A percentile compares a stretch with the other conserved stretches of the same genome.
phyloP scores from a whole-genome alignment of 2,797 vertebrate genomes.

The Pangasius macronema region DNA sequence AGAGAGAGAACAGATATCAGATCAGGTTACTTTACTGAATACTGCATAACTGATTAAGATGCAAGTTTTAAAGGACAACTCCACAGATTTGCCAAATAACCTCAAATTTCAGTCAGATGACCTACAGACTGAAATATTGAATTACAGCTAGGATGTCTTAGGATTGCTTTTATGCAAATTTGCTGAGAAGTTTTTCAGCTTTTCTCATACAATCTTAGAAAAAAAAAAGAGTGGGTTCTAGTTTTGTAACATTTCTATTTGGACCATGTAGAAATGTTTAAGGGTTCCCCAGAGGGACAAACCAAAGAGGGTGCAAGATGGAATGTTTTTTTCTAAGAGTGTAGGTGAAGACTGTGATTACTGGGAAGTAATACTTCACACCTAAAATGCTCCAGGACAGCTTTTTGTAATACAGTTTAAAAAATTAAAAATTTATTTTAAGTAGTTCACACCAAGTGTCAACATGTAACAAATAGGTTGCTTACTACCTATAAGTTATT shows the following conservation, averaged over 20 bases:
- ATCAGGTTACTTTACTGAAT: neutral
- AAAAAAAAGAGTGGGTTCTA: neutral
- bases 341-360: neutral
- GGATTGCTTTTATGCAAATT: neutral
- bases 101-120: neutral
- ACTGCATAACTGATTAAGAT: slow-evolving; percentile 2
- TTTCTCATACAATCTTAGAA: neutral
- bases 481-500: neutral
- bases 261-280: neutral
- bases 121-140: neutral
- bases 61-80: slow-evolving; percentile 3
- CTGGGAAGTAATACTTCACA: neutral
- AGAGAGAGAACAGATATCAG: neutral
- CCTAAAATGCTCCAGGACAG: neutral
- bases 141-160: neutral
- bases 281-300: neutral
- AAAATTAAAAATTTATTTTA: neutral
- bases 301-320: neutral
- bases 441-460: neutral
- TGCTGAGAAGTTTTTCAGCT: neutral
- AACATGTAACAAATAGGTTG: neutral
- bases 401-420: neutral
- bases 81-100: slow-evolving; percentile 7
- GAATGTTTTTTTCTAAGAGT: neutral
- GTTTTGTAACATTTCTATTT: neutral